Evolutionary conservation across 1,140 invertebrate genomes (phyloP).

Genomic region (Arion vulgaris): DNA sequence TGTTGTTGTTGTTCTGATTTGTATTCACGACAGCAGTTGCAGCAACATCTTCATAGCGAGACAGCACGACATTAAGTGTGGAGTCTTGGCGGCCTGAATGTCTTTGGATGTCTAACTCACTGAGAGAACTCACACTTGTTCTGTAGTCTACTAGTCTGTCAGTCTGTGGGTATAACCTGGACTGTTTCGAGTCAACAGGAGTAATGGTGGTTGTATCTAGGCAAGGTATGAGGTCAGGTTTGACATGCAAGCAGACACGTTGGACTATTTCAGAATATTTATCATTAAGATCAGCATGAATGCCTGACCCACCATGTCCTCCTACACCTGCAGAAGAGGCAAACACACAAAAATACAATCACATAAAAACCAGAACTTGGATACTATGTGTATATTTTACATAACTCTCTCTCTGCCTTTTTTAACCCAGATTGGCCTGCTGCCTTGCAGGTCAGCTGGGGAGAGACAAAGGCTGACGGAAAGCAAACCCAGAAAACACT

Average conservation of each 20-base stretch:
- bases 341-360: background rate
- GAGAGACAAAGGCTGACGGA: too few species aligned
- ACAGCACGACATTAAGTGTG: slow-evolving; percentile 46
- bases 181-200: background rate
- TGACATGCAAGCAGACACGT: slow-evolving; percentile 56
- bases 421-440: too few species aligned
- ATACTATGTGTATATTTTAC: too few species aligned
- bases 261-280: slow-evolving; percentile 72
- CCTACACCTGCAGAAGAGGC: slow-evolving; percentile 68
- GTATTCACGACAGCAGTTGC: background rate
- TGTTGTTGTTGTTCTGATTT: background rate
- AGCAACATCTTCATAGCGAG: slow-evolving; percentile 27
- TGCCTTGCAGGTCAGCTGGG: too few species aligned
- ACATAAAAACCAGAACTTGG: too few species aligned
- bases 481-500: too few species aligned
- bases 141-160: slow-evolving; percentile 2
- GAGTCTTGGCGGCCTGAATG: slow-evolving; percentile 30
- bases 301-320: slow-evolving; percentile 74
- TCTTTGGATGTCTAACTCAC: slow-evolving; percentile 30
- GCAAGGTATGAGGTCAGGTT: slow-evolving; percentile 52
- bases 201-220: slow-evolving; percentile 33
- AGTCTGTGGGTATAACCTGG: background rate
- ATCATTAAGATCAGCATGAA: slow-evolving; percentile 72
- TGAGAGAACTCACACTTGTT: slow-evolving; percentile 39
- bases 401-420: too few species aligned